Evolutionary conservation across 2,113 vertebrate genomes (phyloP).

Genomic region (Clupea harengus): DNA sequence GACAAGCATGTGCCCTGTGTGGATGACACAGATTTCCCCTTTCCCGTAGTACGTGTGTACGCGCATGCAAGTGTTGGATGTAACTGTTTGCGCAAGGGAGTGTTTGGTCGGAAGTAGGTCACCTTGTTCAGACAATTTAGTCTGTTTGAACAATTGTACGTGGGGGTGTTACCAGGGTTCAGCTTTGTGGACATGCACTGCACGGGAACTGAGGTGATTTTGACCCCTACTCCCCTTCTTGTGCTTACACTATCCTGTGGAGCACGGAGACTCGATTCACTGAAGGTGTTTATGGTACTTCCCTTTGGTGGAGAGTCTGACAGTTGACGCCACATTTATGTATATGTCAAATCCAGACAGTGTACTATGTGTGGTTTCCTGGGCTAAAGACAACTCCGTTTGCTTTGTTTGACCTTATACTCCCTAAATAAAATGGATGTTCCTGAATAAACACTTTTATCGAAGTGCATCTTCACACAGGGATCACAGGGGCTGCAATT

Average conservation of each 20-base stretch:
- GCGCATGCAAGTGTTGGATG: conserved; percentile 20
- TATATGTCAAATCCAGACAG: conserved; percentile 5
- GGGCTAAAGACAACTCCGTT: not conserved
- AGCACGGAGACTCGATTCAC: not conserved
- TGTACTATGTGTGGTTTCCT: not conserved
- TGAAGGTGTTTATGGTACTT: conserved; percentile 5
- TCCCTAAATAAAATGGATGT: not conserved
- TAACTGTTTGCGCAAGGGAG: conserved; percentile 7
- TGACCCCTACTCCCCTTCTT: not conserved
- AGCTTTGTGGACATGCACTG: not conserved
- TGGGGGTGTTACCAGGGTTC: not conserved
- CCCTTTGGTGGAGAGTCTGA: not conserved
- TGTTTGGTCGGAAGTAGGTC: not conserved
- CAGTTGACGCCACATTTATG: not conserved
- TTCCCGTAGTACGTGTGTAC: not conserved
- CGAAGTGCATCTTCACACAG: not conserved
- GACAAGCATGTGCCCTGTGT: not conserved
- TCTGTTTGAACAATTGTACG: conserved; percentile 6
- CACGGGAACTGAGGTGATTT: not conserved
- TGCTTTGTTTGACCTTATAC: not conserved
- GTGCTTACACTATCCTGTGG: conserved; percentile 13
- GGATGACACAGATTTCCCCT: not conserved
- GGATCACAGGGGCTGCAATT: not conserved
- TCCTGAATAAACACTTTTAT: not conserved
- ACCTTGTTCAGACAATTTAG: conserved; percentile 15